Conservation (phyloP, 2,888 invertebrate genomes). For the Laothoe populi region DNA sequence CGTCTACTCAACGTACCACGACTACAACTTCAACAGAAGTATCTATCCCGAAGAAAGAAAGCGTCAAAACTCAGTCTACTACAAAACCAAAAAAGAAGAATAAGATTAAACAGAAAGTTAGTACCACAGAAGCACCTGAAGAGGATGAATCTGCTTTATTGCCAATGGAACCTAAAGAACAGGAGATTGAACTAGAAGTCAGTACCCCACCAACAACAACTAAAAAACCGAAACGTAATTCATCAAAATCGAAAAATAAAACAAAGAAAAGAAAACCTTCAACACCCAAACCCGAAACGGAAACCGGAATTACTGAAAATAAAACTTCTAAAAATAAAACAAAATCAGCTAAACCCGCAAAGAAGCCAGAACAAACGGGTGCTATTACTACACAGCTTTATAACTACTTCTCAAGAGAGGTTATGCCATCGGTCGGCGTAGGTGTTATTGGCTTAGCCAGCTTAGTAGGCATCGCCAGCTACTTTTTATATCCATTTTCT, state of each 20-base stretch:
- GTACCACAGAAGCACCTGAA: conserved; percentile 56
- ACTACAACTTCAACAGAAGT: conserved; percentile 56
- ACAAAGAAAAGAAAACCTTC: conserved; percentile 85
- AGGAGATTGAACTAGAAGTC: conserved; percentile 79
- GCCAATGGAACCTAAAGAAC: conserved; percentile 77
- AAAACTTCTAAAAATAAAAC: conserved; percentile 84
- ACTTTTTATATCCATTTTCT: conserved; percentile 90
- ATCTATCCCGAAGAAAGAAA: conserved; percentile 57
- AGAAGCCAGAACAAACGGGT: conserved; percentile 73
- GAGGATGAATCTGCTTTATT: conserved; percentile 70
- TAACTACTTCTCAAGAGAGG: conserved; percentile 90
- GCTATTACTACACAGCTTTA: conserved; percentile 90
- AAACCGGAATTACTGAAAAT: conserved; percentile 61
- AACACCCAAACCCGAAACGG: conserved; percentile 64
- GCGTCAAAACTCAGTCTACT: conserved; percentile 54
- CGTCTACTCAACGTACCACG: conserved; percentile 52
- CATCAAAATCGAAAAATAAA: conserved; percentile 82
- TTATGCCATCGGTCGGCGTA: conserved; percentile 92
- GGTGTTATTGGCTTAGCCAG: conserved; percentile 90
- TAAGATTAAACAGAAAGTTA: conserved; percentile 69
- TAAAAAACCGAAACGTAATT: conserved; percentile 76
- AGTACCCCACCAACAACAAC: conserved; percentile 76
- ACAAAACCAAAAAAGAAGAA: conserved; percentile 75
- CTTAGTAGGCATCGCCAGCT: conserved; percentile 90
- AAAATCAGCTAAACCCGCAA: conserved; percentile 68